These are phyloP conservation scores for Trachops cirrhosus DNA, from an alignment of 2,797 vertebrate species.

Conservation along the genomic window DNA sequence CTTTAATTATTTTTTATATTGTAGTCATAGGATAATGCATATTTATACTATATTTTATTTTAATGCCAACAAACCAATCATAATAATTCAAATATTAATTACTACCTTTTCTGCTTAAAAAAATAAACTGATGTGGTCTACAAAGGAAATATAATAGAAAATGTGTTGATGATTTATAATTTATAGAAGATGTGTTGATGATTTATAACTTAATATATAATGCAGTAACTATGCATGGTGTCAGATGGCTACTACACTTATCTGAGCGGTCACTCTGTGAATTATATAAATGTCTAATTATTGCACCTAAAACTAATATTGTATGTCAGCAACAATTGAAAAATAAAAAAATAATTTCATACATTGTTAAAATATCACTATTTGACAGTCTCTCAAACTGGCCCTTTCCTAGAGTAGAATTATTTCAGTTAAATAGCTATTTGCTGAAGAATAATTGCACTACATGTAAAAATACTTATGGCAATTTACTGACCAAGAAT, in stretches of 20 bases:
- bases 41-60: neutral
- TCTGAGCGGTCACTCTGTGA: neutral
- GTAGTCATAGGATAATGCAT: neutral
- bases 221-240: neutral
- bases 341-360: neutral
- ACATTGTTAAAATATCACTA: constrained; percentile 7
- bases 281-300: neutral
- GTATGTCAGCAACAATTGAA: neutral
- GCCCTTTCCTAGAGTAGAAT: neutral
- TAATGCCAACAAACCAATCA: neutral
- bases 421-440: neutral
- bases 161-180: neutral
- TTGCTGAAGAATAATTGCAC: constrained; percentile 10
- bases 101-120: neutral
- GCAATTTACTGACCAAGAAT: neutral
- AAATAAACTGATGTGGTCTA: neutral
- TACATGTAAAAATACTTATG: constrained; percentile 2
- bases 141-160: neutral
- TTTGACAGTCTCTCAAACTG: neutral
- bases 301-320: neutral
- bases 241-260: neutral
- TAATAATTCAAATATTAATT: constrained; percentile 4
- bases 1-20: neutral
- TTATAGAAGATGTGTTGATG: too few relatives aligned
- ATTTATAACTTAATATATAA: neutral